Evolutionary conservation across 2,797 vertebrate genomes (phyloP), one percentile per base, ranked within the genome.

Genomic region (Pteropus rufus): DNA sequence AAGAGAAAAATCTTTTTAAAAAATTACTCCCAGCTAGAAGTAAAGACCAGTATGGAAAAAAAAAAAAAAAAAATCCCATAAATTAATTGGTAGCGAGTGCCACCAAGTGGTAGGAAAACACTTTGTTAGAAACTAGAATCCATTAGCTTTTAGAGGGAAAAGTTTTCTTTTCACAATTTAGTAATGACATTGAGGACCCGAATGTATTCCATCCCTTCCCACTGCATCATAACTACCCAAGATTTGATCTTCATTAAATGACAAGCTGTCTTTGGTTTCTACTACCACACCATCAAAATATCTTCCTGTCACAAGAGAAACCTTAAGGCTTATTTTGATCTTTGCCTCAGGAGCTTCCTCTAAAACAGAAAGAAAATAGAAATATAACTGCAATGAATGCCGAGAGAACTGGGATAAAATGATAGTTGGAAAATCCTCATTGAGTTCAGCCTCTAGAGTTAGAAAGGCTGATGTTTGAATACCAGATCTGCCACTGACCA

Each of bases 11-110:
- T 36, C 10, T 56, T 84, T 52, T 54, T n/a, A 2, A 62, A 60
- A 95, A 83, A 54, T 69, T 46, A 46, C 52, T 89, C 23, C 39
- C 34, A 76, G 6, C 4, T 91, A 49, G 34, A 77, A 2, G 6
- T 34, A 36, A 73, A 91, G 54, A 69, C 3, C 6, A 23, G 0
- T 18, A 34, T 34, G 34, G n/a, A n/a, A 29, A 39, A 49, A 34
- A 80, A 77, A 29, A 39, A 49, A 34, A 80, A 82, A 85, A 29
- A 29, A 31, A 23, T 12, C 34, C 29, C 79, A 5, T 56, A 46
- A 89, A 98, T 97, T 93, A 87, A 77, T 97, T 96, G 89, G 96
- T 94, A 79, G 24, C 79, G 95, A 95, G 93, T 96, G 97, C 97
- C 97, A 95, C 83, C 97, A 93, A 94, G 97, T 93, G 97, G 96